Base-by-base conservation (phyloP, 2,797 vertebrate genomes). In the Manis javanica region DNA sequence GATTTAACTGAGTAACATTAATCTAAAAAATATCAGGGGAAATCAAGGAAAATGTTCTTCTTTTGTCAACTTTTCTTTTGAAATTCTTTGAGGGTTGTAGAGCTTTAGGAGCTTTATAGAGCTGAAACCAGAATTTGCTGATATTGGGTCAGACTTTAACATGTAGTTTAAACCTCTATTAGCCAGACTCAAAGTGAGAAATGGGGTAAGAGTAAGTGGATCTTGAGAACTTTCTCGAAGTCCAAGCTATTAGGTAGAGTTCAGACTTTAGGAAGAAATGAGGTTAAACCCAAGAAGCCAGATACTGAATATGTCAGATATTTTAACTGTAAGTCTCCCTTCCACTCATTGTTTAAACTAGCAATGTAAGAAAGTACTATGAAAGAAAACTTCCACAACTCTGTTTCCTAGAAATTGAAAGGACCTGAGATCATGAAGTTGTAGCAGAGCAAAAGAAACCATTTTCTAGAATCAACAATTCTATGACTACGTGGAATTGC, bases 31-130 rank as follows among this genome's bases (percentile, higher is more conserved):
- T 37, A 87, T 18, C 14, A 72, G 19, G 29, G 14, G 8, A 79
- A 93, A 87, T 91, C 1, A 34, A 74, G 2, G 57, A 78, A 79
- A 53, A 34, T 26, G 1, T 39, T 4, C 1, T 51, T 3, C 34
- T 55, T 84, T 84, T 9, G 42, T n/a, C n/a, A 77, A 34, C 15
- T 74, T 75, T 90, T 57, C n/a, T 93, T 85, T 94, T 82, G 37
- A 92, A 84, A 87, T 83, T 69, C 0, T 77, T 46, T 5, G 5
- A 21, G 1, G 72, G 5, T 61, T 46, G 13, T 11, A 29, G 39
- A 87, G 29, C 2, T 90, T 81, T 31, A 81, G 18, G 0, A 53
- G 51, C 23, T 81, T 79, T 68, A 19, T 19, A 69, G 37, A 72
- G 11, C 74, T 61, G 10, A 7, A 42, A 83, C 5, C 42, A 75